Evolutionary conservation across 2,113 vertebrate genomes (phyloP).

Genomic region (Microtus pennsylvanicus): DNA sequence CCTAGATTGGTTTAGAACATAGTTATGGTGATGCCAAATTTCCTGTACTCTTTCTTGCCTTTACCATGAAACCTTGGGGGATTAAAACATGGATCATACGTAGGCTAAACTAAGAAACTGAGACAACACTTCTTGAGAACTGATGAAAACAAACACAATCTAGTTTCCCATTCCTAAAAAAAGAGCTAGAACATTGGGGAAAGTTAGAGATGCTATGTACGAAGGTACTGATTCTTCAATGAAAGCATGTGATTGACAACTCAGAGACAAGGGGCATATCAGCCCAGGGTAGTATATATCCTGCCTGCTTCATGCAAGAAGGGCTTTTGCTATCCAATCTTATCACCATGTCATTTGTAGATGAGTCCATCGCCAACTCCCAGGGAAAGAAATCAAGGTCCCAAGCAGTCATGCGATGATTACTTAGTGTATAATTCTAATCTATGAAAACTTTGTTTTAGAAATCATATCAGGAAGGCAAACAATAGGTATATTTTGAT

Average conservation of each 20-base stretch:
- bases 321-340: background rate
- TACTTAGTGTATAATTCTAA: slow-evolving; percentile 17
- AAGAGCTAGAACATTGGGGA: slow-evolving; percentile 1
- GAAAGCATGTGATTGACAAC: background rate
- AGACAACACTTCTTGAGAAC: slow-evolving; percentile 28
- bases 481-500: background rate
- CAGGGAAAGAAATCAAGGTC: background rate
- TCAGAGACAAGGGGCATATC: background rate
- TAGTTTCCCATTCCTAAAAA: slow-evolving; percentile 1
- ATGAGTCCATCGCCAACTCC: background rate
- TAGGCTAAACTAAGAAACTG: background rate
- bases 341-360: background rate
- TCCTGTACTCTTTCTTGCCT: background rate
- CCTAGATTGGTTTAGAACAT: slow-evolving; percentile 12
- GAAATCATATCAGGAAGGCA: slow-evolving; percentile 53
- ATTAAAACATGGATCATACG: slow-evolving; percentile 32
- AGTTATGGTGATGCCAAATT: slow-evolving; percentile 28
- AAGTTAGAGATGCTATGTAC: background rate
- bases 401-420: background rate
- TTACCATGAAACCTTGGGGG: slow-evolving; percentile 12
- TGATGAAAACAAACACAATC: background rate
- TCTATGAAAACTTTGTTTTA: background rate
- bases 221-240: background rate
- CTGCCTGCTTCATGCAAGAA: background rate
- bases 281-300: background rate